phyloP scores from a whole-genome alignment of 2,797 vertebrate species.

The Typhlichthys eigenmanni region DNA sequence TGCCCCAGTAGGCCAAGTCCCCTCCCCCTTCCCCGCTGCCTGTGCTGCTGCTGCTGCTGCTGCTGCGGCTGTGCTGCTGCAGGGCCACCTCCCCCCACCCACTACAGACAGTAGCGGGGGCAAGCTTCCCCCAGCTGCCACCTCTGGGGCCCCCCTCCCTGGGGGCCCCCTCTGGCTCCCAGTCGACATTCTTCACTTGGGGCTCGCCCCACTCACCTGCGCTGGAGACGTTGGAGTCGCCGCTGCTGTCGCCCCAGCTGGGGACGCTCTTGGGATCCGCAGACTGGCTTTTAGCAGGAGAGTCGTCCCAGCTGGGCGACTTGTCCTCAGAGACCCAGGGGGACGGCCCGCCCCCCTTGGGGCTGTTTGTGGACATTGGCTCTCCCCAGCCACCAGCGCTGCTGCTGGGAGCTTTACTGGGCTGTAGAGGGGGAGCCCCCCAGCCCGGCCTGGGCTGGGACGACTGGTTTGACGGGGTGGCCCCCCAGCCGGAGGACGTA shows the following conservation, averaged over 20 bases:
- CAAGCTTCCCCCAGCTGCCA: constrained; percentile 76
- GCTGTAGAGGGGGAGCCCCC: constrained; percentile 79
- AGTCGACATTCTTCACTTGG: constrained; percentile 87
- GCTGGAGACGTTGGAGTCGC: constrained; percentile 79
- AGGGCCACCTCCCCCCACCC: constrained; percentile 71
- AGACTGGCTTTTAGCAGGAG: constrained; percentile 83
- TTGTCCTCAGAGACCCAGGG: constrained; percentile 92
- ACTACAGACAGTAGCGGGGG: constrained; percentile 70
- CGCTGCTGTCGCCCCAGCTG: constrained; percentile 82
- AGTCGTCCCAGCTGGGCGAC: constrained; percentile 88
- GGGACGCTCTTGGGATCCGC: constrained; percentile 86
- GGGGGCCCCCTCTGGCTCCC: constrained; percentile 86
- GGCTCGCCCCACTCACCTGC: constrained; percentile 85
- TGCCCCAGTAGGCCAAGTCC: constrained; percentile 85
- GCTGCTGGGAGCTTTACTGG: constrained; percentile 84
- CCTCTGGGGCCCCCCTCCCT: constrained; percentile 69
- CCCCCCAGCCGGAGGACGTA: constrained; percentile 86
- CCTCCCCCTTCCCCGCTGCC: constrained; percentile 69
- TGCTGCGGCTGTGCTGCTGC: constrained; percentile 68
- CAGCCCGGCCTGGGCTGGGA: constrained; percentile 85
- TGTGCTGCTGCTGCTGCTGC: constrained; percentile 73
- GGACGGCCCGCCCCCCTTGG: constrained; percentile 82
- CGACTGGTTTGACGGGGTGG: constrained; percentile 73
- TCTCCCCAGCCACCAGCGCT: constrained; percentile 88
- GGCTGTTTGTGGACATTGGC: constrained; percentile 77